Evolutionary conservation across 2,888 invertebrate species (phyloP).

Genomic region (Erebia palarica): DNA sequence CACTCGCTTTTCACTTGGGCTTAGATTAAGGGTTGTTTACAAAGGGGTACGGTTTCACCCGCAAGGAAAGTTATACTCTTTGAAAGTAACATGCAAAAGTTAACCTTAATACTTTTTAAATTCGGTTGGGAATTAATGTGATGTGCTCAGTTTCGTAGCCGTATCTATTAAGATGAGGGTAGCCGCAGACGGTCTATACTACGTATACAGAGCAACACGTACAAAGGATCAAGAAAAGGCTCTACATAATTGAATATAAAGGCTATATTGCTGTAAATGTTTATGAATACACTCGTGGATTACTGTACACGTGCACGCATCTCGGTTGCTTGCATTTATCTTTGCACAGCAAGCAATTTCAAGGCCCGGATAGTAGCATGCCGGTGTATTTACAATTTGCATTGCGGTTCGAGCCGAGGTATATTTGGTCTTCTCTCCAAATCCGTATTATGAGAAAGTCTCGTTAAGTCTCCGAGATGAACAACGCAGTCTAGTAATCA

Average conservation of each 20-base stretch:
- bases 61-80: constrained; percentile 12
- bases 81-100: constrained; percentile 8
- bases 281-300: constrained; percentile 18
- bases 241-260: constrained; percentile 25
- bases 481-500: neutral
- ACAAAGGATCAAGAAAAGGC: constrained; percentile 13
- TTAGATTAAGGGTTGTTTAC: constrained; percentile 40
- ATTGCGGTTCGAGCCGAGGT: constrained; percentile 41
- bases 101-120: constrained; percentile 1
- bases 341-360: constrained; percentile 47
- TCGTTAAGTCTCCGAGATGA: constrained; percentile 42
- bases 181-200: constrained; percentile 38
- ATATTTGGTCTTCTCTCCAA: constrained; percentile 45
- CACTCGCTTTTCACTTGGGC: constrained; percentile 35
- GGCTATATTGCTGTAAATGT: constrained; percentile 23
- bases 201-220: constrained; percentile 23
- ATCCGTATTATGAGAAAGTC: constrained; percentile 43
- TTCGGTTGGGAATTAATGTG: constrained; percentile 11
- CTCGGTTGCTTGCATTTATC: constrained; percentile 45
- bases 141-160: constrained; percentile 17
- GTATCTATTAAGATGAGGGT: constrained; percentile 37
- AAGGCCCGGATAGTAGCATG: constrained; percentile 43
- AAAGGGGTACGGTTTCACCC: constrained; percentile 27
- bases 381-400: constrained; percentile 46
- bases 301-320: constrained; percentile 40